Evolutionary conservation across 1,140 invertebrate species (phyloP), one percentile per base, ranked within the genome.

Genomic region (Latrodectus geometricus): DNA sequence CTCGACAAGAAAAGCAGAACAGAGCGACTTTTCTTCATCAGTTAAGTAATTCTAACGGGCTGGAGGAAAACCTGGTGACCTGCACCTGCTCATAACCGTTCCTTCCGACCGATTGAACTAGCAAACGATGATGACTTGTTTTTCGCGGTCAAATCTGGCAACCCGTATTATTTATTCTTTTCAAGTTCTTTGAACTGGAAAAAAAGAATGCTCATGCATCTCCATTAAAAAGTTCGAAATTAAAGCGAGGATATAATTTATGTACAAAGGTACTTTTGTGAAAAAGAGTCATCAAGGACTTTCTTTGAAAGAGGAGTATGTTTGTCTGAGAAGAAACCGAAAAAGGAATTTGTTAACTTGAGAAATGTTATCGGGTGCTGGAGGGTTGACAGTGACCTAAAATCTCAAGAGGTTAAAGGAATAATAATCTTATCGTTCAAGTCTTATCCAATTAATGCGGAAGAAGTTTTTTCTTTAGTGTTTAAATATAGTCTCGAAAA

Each of bases 71-170:
- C 82, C 82, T 35, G 82, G 73, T 84, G 73, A 84, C 82, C 82
- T 69, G 56, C 54, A 76, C 82, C 82, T 84, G 61, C 72, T 84
- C 82, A 84, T 84, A 68, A 52, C 49, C 82, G 82, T 49, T 84
- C 17, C 73, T 52, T 75, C 68, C 82, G 82, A 84, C 82, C 82
- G 82, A 84, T 23, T 84, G 82, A 84, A 75, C 72, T 69, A 23
- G 20, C 56, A 48, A 15, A 65, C 56, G 7, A 14, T 61, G 48
- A 49, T 17, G 61, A 56, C 9, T 20, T 56, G 48, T 76, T 54
- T 76, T 61, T 76, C 21, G 11, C 74, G 74, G 74, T 76, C 74
- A 69, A 3, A 76, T 74, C 74, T 76, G 74, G 74, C 74, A 76
- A 76, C 74, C n/a, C n/a, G 52, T 52, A 23, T 12, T 14, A 76